Conservation (phyloP, 2,888 invertebrate genomes). For the Dyspetes luteomarginatus region DNA sequence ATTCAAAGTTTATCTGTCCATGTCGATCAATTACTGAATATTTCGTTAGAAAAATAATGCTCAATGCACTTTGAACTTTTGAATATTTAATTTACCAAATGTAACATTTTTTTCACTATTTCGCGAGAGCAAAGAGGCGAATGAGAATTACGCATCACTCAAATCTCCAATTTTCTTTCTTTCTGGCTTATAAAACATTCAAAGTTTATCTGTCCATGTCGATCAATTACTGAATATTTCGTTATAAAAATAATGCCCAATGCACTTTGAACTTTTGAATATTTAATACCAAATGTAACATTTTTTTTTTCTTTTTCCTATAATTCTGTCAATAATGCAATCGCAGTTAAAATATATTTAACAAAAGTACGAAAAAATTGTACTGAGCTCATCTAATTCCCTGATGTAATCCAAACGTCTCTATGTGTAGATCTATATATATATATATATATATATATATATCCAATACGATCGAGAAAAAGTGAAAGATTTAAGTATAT, state of each 20-base stretch:
- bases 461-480: slow-evolving; percentile 2
- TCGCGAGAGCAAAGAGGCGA: too few species aligned
- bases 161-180: too few species aligned
- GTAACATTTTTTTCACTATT: too few species aligned
- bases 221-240: background rate
- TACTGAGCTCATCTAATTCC: slow-evolving; percentile 1
- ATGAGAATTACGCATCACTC: too few species aligned
- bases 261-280: background rate
- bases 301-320: too few species aligned
- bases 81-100: too few species aligned
- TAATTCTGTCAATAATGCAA: background rate
- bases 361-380: background rate
- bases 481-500: slow-evolving; percentile 4
- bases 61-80: background rate
- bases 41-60: background rate
- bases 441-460: background rate
- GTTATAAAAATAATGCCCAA: background rate
- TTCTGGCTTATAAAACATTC: background rate
- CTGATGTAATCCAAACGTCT: background rate
- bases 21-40: background rate
- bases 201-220: background rate
- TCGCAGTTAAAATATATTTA: background rate
- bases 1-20: background rate
- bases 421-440: background rate
- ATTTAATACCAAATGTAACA: too few species aligned